Conservation (phyloP, 2,888 invertebrate species). For the Amorpha juglandis region DNA sequence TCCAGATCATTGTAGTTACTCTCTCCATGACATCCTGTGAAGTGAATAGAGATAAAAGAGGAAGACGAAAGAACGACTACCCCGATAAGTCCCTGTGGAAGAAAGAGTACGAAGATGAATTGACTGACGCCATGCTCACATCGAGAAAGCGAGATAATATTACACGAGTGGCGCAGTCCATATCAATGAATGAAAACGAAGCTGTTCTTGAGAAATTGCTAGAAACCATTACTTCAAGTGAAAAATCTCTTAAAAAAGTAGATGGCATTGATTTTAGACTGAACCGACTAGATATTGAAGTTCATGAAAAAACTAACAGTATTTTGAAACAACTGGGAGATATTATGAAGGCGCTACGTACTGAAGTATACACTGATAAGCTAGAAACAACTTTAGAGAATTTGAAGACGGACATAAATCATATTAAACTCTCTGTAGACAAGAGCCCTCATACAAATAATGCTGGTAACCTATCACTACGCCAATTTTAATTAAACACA, state of each 20-base stretch:
- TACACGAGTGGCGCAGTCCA: constrained; percentile 56
- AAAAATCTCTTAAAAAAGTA: constrained; percentile 76
- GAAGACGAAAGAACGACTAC: constrained; percentile 53
- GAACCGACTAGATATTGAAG: constrained; percentile 73
- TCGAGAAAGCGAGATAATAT: constrained; percentile 56
- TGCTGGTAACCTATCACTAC: constrained; percentile 37
- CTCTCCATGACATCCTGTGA: constrained; percentile 49
- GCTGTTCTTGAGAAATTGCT: constrained; percentile 70
- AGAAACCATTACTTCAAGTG: constrained; percentile 72
- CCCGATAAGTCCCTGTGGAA: constrained; percentile 68
- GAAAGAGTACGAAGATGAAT: constrained; percentile 73
- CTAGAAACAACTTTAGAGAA: constrained; percentile 50
- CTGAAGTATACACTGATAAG: constrained; percentile 49
- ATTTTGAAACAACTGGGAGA: constrained; percentile 66
- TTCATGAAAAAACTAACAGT: constrained; percentile 72
- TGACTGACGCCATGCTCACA: constrained; percentile 66
- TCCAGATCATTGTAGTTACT: constrained; percentile 44
- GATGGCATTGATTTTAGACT: constrained; percentile 74
- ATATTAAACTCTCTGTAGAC: constrained; percentile 58
- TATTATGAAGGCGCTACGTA: constrained; percentile 49
- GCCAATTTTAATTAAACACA: neutral
- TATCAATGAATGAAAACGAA: constrained; percentile 58
- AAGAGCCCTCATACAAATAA: constrained; percentile 39
- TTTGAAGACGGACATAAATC: constrained; percentile 56
- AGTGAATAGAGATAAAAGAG: constrained; percentile 45